Conservation (phyloP, 2,113 vertebrate genomes). For the Mus pahari region DNA sequence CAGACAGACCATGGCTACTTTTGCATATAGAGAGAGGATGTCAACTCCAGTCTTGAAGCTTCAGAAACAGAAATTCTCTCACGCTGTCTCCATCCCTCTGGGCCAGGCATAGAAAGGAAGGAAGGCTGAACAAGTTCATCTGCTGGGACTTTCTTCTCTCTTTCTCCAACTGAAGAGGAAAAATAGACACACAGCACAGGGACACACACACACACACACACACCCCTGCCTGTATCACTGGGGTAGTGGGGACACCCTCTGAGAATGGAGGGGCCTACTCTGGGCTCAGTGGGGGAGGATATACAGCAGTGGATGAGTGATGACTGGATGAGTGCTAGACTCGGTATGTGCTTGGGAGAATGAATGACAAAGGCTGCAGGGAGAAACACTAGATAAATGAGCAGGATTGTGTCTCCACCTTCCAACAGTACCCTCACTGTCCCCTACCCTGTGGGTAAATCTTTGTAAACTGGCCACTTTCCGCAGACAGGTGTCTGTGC, state of each 20-base stretch:
- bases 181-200: too few species aligned
- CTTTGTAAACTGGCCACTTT: neutral
- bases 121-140: neutral
- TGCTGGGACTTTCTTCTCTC: neutral
- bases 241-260: accelerated
- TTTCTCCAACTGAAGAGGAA: neutral
- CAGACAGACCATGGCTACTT: neutral
- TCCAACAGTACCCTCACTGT: accelerated
- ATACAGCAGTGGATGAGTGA: accelerated
- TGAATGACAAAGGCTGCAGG: neutral
- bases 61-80: neutral
- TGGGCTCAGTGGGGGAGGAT: neutral
- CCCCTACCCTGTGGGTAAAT: neutral
- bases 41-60: neutral
- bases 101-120: neutral
- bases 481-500: neutral
- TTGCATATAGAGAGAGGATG: accelerated
- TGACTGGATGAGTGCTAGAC: neutral
- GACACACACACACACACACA: too few species aligned
- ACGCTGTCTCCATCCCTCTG: neutral
- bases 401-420: accelerated
- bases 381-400: accelerated
- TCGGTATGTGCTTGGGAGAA: neutral
- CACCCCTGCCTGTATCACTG: accelerated
- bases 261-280: neutral